Base-by-base conservation (phyloP, 2,888 invertebrate species). In the Podabrus alpinus region DNA sequence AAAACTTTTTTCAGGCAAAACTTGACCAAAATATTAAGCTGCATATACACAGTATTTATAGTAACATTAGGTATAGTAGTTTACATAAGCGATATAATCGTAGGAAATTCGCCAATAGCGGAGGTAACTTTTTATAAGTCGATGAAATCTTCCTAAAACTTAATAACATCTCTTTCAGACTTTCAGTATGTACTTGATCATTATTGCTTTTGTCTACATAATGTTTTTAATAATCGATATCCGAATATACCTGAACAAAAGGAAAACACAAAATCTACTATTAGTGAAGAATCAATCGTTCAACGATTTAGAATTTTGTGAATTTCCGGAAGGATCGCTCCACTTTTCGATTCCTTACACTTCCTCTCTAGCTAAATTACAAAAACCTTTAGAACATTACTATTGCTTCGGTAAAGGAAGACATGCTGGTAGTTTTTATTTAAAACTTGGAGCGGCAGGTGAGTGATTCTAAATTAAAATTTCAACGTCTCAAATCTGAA, bases 401-500 rank as follows among this genome's bases (percentile, higher is more conserved):
- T 92, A 92, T 83, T 92, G 92, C 84, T 92, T 93, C 85, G 91
- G 90, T 80, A 90, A 90, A 62, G 93, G 93, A 71, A 87, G 93
- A 78, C 93, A 94, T 86, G 92, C 92, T 15, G 93, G 92, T 25
- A 93, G 93, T 81, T 92, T 94, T 84, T 94, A 92, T 84, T 88
- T 94, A 16, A 94, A 94, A 88, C 86, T 93, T 80, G 94, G 94
- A 69, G 93, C 94, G 72, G 91, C 92, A 81, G 92, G 93, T 92
- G 87, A 86, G 84, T 78, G 29, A 69, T 15, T 24, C 15, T 7
- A 21, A 13, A 59, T n/a, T 7, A 3, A 66, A 10, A 11, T 16
- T 15, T 17, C n/a, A 0, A 19, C 13, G 45, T 66, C 11, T 24
- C 25, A 64, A 19, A 68, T 13, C 9, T 4, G 7, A 59, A 15